Evolutionary conservation across 1,140 invertebrate genomes (phyloP).

Genomic region (Achroia grisella): DNA sequence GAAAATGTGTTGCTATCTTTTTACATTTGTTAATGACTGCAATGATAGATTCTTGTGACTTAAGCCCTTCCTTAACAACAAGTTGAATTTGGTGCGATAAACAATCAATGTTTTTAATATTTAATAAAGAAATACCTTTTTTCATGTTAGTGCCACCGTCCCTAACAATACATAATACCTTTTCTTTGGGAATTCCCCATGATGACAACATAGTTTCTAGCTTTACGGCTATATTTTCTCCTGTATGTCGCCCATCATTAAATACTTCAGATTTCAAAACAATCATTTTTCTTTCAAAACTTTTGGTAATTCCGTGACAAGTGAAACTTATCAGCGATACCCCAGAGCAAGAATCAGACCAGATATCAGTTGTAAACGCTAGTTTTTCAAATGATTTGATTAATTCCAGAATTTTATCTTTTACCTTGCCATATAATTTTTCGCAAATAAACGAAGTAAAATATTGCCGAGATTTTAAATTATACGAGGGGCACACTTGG

Average conservation of each 20-base stretch:
- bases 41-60: constrained; percentile 20
- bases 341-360: constrained; percentile 24
- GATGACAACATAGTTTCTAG: constrained; percentile 22
- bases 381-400: constrained; percentile 24
- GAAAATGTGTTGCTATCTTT: constrained; percentile 17
- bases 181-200: constrained; percentile 29
- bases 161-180: constrained; percentile 24
- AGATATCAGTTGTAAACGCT: constrained; percentile 22
- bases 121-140: no score
- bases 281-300: no score
- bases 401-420: no score
- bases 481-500: constrained; percentile 10
- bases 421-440: no score
- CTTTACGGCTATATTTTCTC: constrained; percentile 19
- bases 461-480: no score
- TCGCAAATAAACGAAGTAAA: no score
- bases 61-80: constrained; percentile 15
- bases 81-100: constrained; percentile 14
- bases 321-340: no score
- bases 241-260: constrained; percentile 20
- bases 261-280: constrained; percentile 20
- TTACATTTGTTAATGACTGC: constrained; percentile 17
- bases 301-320: no score
- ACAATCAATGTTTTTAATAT: no score
- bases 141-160: constrained; percentile 15